A percentile compares a stretch with the other conserved stretches of the same genome.
phyloP scores from a whole-genome alignment of 2,888 invertebrate species.

The Lasiommata megera region DNA sequence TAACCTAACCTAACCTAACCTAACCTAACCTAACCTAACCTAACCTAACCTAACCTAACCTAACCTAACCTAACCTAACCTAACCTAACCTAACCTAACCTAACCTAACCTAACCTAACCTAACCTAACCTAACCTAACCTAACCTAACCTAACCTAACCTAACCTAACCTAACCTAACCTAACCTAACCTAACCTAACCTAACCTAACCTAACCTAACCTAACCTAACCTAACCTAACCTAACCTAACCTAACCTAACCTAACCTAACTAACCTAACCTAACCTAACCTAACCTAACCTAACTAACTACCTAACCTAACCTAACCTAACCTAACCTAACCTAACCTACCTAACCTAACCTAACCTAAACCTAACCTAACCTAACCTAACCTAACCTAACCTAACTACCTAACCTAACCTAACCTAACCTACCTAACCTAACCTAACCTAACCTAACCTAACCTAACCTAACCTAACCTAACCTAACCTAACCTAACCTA shows the following conservation, averaged over 20 bases:
- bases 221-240: constrained; percentile 2
- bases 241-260: constrained; percentile 1
- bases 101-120: constrained; percentile 19
- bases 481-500: constrained; percentile 25
- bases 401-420: constrained; percentile 2
- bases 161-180: constrained; percentile 18
- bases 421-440: constrained; percentile 19
- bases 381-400: constrained; percentile 10
- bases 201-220: constrained; percentile 17
- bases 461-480: constrained; percentile 28
- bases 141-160: constrained; percentile 19
- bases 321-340: too few species aligned
- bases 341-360: too few species aligned
- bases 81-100: constrained; percentile 23
- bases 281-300: not conserved
- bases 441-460: constrained; percentile 24
- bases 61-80: constrained; percentile 20
- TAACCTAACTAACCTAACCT: constrained; percentile 11
- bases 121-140: constrained; percentile 19
- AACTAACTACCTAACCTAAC: not conserved
- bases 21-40: not conserved
- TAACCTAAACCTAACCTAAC: constrained; percentile 8
- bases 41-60: constrained; percentile 18
- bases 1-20: constrained; percentile 13
- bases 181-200: constrained; percentile 16